Percentiles rank a stretch among this genome's conserved stretches.
Conservation (phyloP, 2,888 invertebrate species). For the Chesias legatella region DNA sequence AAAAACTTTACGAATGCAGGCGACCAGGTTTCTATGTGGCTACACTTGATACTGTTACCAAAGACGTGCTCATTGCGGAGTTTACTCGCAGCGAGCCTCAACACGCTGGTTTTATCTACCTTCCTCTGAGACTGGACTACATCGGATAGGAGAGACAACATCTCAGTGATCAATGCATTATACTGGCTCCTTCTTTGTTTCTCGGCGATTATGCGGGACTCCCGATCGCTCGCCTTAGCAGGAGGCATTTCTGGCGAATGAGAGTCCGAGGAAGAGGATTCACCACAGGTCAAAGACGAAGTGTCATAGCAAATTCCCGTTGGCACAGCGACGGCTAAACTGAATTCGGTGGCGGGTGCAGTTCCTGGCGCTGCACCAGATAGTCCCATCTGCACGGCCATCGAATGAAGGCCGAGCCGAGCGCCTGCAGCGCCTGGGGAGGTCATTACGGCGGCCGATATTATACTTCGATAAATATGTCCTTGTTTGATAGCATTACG, state of each 20-base stretch:
- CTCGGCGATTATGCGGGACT: conserved; percentile 93
- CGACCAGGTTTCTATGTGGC: conserved; percentile 72
- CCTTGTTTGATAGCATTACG: conserved; percentile 46
- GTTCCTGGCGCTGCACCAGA: conserved; percentile 22
- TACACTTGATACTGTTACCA: conserved; percentile 75
- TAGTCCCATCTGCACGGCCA: conserved; percentile 44
- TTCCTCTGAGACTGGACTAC: conserved; percentile 90
- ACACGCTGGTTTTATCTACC: conserved; percentile 94
- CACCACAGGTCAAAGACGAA: conserved; percentile 51
- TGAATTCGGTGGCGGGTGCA: conserved; percentile 44
- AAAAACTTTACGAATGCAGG: conserved; percentile 82
- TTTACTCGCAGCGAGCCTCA: conserved; percentile 92
- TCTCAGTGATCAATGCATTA: conserved; percentile 90
- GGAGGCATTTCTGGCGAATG: conserved; percentile 63
- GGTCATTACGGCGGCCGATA: conserved; percentile 51
- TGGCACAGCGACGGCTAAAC: conserved; percentile 48
- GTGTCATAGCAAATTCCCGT: conserved; percentile 43
- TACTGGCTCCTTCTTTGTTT: conserved; percentile 94
- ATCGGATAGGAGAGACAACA: conserved; percentile 91
- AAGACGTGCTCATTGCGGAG: conserved; percentile 88
- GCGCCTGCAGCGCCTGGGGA: conserved; percentile 50
- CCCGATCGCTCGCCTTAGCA: conserved; percentile 84
- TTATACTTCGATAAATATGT: conserved; percentile 38
- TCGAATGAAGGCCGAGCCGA: conserved; percentile 45
- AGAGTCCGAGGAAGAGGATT: conserved; percentile 64